Base-by-base conservation (phyloP, 2,113 vertebrate genomes). In the Ailuropoda melanoleuca region DNA sequence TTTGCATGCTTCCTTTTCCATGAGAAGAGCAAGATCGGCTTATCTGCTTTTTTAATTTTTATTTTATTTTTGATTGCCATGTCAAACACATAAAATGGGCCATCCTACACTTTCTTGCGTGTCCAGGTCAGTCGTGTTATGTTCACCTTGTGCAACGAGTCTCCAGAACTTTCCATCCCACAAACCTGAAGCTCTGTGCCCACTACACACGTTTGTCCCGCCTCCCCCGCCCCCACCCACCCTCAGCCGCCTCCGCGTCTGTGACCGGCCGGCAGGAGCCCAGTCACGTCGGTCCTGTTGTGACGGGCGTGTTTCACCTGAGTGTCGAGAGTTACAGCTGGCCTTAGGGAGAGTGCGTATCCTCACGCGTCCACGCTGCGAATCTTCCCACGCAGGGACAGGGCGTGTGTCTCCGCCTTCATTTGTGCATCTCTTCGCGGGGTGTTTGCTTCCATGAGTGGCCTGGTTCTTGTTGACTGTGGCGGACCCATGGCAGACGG, bases 181-280 rank as follows among this genome's bases (percentile, higher is more conserved):
- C 26, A 62, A 11, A 62, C 21, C 70, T 43, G 37, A 74, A 11
- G 21, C 70, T 13, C 70, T 3, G 21, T 13, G 21, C 10, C 70
- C 37, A 6, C 21, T 5, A 23, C 18, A 72, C 4, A 39, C 19
- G 37, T 10, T 23, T 2, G 2, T 37, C n/a, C 19, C 4, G 17
- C 70, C 66, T 37, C 43, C 43, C 70, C 66, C 70, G 10, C 70
- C 70, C 5, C 37, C 37, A 74, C 43, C 43, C 43, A 12, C 37
- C 21, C 70, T n/a, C 8, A 0, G 15, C 31, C 0, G 17, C 34
- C 66, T 11, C 66, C 8, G 3, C 4, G 8, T n/a, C 8, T 13
- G 31, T 18, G 64, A 8, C 64, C 7, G 15, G 15, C 31, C 0
- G 26, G 13, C 64, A 66, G 64, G 34, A 19, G 66, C 34, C 66